Base-by-base conservation (phyloP, 2,113 vertebrate species). In the Clarias magur region DNA sequence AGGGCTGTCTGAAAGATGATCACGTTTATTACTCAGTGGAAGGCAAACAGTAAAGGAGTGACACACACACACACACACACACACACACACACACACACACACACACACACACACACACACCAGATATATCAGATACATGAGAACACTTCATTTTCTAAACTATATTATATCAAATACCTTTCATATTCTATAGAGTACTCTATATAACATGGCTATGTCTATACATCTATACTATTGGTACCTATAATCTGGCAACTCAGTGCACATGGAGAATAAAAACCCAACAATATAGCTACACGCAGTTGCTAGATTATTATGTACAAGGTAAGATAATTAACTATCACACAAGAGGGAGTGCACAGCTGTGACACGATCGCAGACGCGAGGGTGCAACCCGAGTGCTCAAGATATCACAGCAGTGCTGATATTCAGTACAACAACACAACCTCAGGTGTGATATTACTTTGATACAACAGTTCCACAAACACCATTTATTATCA, bases 1-100 rank as follows among this genome's bases (percentile, higher is more conserved):
- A 30, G 65, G 53, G 72, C 21, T 82, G 82, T 75, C 88, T 87
- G 54, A 87, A 54, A 75, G 76, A 84, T 82, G 54, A 72, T 73
- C 16, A 34, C 27, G 42, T 60, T 80, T 54, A 80, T 27, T 34
- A 62, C 7, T 42, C 23, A 4, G 34, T 19, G 67, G 42, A 63
- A 72, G 42, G 53, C 17, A 59, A 38, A 88, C 83, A 85, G 62
- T 25, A 42, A 56, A 16, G 10, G 9, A 70, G 23, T 23, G 48
- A 67, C 19, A 67, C n/a, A 59, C 23, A 56, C 17, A 56, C 17
- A 30, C 63, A 84, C 1, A 34, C 25, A 59, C 34, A 67, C 17
- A 65, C n/a, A 59, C 23, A 56, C 17, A 30, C 63, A 84, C 1
- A 34, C 25, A 59, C 34, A 65, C 17, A 65, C n/a, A 59, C 23